Conservation (phyloP, 2,113 vertebrate genomes). For the Brachypodius melanocephalos region DNA sequence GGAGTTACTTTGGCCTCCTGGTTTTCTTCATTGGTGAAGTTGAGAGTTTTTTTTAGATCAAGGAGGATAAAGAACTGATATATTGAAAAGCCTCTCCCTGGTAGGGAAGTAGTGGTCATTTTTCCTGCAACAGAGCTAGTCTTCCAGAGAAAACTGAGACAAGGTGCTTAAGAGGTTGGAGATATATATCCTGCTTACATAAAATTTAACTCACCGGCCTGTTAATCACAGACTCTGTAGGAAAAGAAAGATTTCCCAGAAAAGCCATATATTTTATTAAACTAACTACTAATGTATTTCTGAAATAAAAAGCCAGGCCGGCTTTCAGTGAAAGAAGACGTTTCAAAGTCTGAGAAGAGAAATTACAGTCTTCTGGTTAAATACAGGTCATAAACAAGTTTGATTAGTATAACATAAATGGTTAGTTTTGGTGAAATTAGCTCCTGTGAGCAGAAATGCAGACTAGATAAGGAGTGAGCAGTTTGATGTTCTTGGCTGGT, state of each 20-base stretch:
- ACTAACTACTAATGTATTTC: background rate
- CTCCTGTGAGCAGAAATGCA: background rate
- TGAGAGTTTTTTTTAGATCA: background rate
- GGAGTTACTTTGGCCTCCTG: background rate
- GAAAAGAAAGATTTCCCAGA: background rate
- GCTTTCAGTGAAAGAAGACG: background rate
- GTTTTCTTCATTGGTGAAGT: background rate
- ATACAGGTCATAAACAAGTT: background rate
- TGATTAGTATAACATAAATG: background rate
- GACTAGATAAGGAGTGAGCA: background rate
- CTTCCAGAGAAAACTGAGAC: background rate
- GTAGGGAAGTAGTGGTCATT: background rate
- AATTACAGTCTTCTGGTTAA: background rate
- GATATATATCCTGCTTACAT: background rate
- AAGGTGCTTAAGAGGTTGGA: background rate
- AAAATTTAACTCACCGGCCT: background rate
- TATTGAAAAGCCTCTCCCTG: background rate
- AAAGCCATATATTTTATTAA: slow-evolving; percentile 7
- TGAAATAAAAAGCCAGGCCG: background rate
- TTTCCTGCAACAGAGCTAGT: background rate
- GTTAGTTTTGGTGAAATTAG: background rate
- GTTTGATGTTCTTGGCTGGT: background rate
- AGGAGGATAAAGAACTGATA: background rate
- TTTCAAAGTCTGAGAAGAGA: background rate
- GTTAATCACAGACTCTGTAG: background rate